These are phyloP conservation scores for Capromys pilorides DNA, from an alignment of 2,797 vertebrate genomes.

Conservation along the genomic window DNA sequence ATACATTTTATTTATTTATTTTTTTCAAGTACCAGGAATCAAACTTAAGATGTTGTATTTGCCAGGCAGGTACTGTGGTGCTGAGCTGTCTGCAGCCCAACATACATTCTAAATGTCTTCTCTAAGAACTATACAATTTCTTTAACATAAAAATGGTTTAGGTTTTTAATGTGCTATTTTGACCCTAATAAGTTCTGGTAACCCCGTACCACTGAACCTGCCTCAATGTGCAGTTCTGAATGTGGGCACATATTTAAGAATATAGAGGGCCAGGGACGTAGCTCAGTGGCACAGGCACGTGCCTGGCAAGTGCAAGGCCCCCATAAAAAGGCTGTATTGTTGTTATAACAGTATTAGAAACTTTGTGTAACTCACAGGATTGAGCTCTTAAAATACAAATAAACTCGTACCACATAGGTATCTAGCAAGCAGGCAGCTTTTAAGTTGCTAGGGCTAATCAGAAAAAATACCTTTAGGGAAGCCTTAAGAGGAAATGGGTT, in stretches of 20 bases:
- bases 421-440: neutral
- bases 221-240: neutral
- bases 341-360: neutral
- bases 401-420: neutral
- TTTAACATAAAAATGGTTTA: conserved; percentile 19
- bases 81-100: neutral
- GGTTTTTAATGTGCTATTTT: neutral
- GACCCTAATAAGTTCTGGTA: no score
- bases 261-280: neutral
- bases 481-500: neutral
- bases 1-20: neutral
- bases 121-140: neutral
- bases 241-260: neutral
- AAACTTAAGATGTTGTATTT: no score
- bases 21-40: no score
- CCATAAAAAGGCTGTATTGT: neutral
- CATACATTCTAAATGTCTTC: conserved; percentile 25
- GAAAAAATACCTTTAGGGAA: neutral
- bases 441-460: neutral
- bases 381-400: neutral
- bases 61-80: no score
- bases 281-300: no score
- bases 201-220: no score
- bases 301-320: no score
- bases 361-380: neutral